Percentiles rank a stretch among this genome's conserved stretches.
Evolutionary conservation across 2,113 vertebrate species (phyloP).

Genomic region (Nettapus auritus): DNA sequence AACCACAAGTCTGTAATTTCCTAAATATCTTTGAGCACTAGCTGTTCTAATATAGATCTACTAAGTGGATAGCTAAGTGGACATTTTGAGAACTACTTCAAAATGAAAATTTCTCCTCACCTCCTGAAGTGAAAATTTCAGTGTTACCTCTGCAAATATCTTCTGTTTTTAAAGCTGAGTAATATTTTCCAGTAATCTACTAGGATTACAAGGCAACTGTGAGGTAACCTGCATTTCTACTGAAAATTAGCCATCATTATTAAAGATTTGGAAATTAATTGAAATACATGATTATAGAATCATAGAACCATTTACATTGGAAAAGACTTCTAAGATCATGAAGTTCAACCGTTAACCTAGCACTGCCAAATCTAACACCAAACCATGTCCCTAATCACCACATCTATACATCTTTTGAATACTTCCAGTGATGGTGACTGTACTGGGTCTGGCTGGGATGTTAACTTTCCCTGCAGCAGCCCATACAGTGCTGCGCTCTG

Average conservation of each 20-base stretch:
- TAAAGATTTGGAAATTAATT: background rate
- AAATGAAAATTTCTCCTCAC: slow-evolving; percentile 8
- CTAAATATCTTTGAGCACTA: background rate
- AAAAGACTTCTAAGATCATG: too few relatives aligned
- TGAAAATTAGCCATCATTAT: background rate
- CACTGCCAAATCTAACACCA: too few relatives aligned
- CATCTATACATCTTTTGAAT: too few relatives aligned
- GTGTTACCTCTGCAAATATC: background rate
- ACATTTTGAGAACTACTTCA: slow-evolving; percentile 4
- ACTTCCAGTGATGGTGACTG: too few relatives aligned
- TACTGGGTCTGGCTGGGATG: too few relatives aligned
- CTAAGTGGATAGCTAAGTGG: slow-evolving; percentile 16
- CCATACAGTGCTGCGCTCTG: too few relatives aligned
- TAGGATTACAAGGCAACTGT: background rate
- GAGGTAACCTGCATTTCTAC: background rate
- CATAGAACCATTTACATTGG: too few relatives aligned
- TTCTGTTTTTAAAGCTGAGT: background rate
- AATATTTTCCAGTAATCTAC: background rate
- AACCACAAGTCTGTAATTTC: background rate
- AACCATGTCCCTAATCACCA: too few relatives aligned
- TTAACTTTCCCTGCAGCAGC: too few relatives aligned
- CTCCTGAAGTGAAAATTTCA: background rate
- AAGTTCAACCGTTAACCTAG: too few relatives aligned
- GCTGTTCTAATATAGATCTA: background rate
- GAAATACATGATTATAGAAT: background rate